Percentiles rank a stretch among this genome's conserved stretches.
Evolutionary conservation across 2,888 invertebrate genomes (phyloP).

Genomic region (Lepas anatifera): DNA sequence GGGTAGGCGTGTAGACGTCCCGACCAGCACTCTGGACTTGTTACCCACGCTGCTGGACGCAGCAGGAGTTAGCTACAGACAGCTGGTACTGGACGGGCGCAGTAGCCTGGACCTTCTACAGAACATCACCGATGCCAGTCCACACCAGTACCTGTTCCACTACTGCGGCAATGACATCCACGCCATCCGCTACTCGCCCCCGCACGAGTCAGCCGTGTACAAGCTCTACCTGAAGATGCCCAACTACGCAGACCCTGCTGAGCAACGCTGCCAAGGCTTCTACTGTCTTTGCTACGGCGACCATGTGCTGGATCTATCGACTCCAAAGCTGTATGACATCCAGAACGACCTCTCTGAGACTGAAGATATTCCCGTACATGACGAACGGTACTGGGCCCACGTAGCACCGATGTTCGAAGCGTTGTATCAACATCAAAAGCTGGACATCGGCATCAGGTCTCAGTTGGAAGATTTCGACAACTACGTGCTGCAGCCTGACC

Average conservation of each 20-base stretch:
- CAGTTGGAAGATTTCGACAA: not conserved
- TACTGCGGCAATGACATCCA: conserved; percentile 14
- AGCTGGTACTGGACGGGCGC: conserved; percentile 8
- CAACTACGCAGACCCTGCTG: conserved; percentile 16
- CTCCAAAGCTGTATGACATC: conserved; percentile 20
- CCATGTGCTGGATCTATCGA: conserved; percentile 16
- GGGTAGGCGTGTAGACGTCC: conserved; percentile 30
- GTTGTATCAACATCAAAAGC: not conserved
- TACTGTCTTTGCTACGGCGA: conserved; percentile 19
- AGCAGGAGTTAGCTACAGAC: conserved; percentile 27
- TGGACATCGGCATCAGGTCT: not conserved
- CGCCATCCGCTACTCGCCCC: not conserved
- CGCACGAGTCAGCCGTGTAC: conserved; percentile 15
- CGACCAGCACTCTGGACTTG: conserved; percentile 35
- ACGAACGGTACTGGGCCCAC: not conserved
- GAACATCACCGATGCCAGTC: not conserved
- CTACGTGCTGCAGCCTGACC: not conserved
- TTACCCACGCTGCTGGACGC: conserved; percentile 33
- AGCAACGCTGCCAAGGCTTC: conserved; percentile 21
- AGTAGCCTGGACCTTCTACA: conserved; percentile 2
- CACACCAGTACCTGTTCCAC: not conserved
- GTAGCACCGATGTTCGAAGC: not conserved
- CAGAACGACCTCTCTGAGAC: conserved; percentile 20
- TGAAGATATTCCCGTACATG: not conserved
- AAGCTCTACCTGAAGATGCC: conserved; percentile 20